Evolutionary conservation across 2,113 vertebrate genomes (phyloP), one percentile per base, ranked within the genome.

Genomic region (Tragelaphus buxtoni): DNA sequence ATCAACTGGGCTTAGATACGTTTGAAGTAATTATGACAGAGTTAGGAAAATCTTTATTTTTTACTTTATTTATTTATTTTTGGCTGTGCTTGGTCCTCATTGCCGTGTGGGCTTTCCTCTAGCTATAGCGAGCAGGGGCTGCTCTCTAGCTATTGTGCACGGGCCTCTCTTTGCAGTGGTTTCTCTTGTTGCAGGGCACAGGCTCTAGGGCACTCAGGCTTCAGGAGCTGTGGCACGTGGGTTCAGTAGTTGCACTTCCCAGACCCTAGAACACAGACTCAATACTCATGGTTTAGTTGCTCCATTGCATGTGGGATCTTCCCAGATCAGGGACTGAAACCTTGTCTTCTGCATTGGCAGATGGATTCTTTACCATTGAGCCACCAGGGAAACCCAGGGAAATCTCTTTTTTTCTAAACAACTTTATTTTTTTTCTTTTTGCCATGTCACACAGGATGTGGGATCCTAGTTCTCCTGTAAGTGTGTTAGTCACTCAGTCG

Each of bases 161-260:
- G 32, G 63, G 63, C 32, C 32, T 35, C 60, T 61, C 4, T 65
- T 9, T 7, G 35, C 20, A 2, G 10, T 24, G 20, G 69, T 35
- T 24, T 42, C 69, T 72, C 10, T 1, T 72, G 20, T 13, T 74
- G 35, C 1, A 0, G 35, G 26, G 35, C 35, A 42, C 35, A 12
- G 69, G 69, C 69, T 42, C 10, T 7, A 26, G 35, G 11, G 22
- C 69, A 0, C 35, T 26, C 69, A 26, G 22, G 20, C 69, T 24
- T 42, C 69, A 74, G 69, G 35, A 42, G 12, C 35, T 3, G 35
- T 13, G 69, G 69, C 35, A 2, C 3, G 1, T 12, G 20, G 10
- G 35, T 22, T 42, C 69, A 42, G 69, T 0, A 72, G 69, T 1
- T 24, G 20, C 35, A 13, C 35, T 42, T 26, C 35, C 35, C 35